Evolutionary conservation across 2,797 vertebrate species (phyloP).

Genomic region (Molothrus aeneus): DNA sequence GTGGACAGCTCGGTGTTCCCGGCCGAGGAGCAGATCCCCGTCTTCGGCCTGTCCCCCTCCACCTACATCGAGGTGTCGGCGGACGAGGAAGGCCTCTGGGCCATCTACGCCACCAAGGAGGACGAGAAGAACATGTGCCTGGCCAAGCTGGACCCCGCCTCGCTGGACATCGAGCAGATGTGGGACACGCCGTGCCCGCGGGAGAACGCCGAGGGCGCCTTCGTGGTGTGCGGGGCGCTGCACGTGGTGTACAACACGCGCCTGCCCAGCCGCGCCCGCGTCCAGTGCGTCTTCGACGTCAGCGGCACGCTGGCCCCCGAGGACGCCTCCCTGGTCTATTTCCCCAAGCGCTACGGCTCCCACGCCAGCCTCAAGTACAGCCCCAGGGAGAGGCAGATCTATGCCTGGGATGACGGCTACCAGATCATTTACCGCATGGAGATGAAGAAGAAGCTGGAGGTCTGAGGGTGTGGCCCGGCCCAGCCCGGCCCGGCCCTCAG

Average conservation of each 20-base stretch:
- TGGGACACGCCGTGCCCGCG: slow-evolving; percentile 94
- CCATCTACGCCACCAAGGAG: slow-evolving; percentile 86
- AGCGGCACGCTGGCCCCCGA: slow-evolving; percentile 85
- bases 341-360: slow-evolving; percentile 91
- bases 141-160: slow-evolving; percentile 90
- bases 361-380: slow-evolving; percentile 95
- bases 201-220: slow-evolving; percentile 91
- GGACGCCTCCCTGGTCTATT: slow-evolving; percentile 90
- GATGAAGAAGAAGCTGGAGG: slow-evolving; percentile 86
- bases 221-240: slow-evolving; percentile 90
- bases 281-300: slow-evolving; percentile 95
- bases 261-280: slow-evolving; percentile 87
- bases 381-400: slow-evolving; percentile 89
- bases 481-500: not conserved
- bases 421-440: slow-evolving; percentile 94
- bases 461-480: slow-evolving; percentile 18
- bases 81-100: slow-evolving; percentile 93
- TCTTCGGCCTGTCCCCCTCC: slow-evolving; percentile 84
- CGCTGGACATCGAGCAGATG: slow-evolving; percentile 93
- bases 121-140: slow-evolving; percentile 89
- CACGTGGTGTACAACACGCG: slow-evolving; percentile 96
- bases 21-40: slow-evolving; percentile 79
- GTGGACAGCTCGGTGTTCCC: slow-evolving; percentile 90
- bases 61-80: slow-evolving; percentile 88
- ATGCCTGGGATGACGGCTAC: slow-evolving; percentile 97